Evolutionary conservation across 2,113 vertebrate genomes (phyloP).

Genomic region (Lipophrys pholis): DNA sequence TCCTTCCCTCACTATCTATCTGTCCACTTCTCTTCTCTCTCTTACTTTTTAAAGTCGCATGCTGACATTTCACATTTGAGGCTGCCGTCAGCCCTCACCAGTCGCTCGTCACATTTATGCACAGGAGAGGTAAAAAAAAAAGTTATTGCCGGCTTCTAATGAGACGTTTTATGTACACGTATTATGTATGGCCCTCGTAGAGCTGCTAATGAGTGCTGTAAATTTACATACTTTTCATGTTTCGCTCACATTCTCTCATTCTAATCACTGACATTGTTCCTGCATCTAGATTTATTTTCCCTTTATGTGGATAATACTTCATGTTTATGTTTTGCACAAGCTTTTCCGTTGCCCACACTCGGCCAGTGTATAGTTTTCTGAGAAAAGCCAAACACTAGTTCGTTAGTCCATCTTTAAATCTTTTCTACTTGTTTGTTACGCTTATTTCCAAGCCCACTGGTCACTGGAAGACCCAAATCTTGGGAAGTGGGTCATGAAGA

Average conservation of each 20-base stretch:
- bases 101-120: conserved; percentile 16
- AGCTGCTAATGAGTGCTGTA: conserved; percentile 45
- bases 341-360: neutral
- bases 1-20: neutral
- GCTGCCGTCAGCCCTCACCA: conserved; percentile 29
- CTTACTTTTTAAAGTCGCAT: conserved; percentile 21
- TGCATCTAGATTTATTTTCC: conserved; percentile 20
- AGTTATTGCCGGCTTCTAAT: conserved; percentile 29
- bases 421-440: too few relatives aligned
- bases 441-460: too few relatives aligned
- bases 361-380: too few relatives aligned
- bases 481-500: too few relatives aligned
- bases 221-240: conserved; percentile 38
- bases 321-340: conserved; percentile 14
- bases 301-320: conserved; percentile 34
- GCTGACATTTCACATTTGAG: conserved; percentile 30
- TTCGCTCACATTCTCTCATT: conserved; percentile 12
- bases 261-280: conserved; percentile 15
- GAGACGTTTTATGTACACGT: conserved; percentile 48
- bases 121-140: neutral
- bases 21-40: neutral
- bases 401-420: too few relatives aligned
- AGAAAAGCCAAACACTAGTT: too few relatives aligned
- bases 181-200: conserved; percentile 27
- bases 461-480: too few relatives aligned